Percentiles rank a stretch among this genome's conserved stretches.
Evolutionary conservation across 2,888 invertebrate genomes (phyloP).

Genomic region (Caenorhabditis wallacei): DNA sequence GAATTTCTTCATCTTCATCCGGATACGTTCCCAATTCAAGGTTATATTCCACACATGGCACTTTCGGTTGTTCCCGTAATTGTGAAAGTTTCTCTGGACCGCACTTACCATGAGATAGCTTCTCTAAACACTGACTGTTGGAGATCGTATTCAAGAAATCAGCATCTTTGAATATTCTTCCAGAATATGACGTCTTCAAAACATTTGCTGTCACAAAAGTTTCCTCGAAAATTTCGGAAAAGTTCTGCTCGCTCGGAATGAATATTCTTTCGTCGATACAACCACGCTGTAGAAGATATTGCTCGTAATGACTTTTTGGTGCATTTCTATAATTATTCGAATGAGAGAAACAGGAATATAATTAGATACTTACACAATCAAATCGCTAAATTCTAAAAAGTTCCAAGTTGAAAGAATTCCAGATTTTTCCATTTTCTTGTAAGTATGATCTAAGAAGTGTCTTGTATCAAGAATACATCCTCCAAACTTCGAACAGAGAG

Average conservation of each 20-base stretch:
- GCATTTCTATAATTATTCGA: constrained; percentile 53
- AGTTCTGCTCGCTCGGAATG: constrained; percentile 72
- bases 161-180: constrained; percentile 41
- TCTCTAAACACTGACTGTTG: constrained; percentile 48
- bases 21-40: constrained; percentile 31
- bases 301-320: constrained; percentile 88
- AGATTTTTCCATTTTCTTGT: constrained; percentile 83
- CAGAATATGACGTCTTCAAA: constrained; percentile 8
- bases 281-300: constrained; percentile 92
- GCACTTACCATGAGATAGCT: constrained; percentile 24
- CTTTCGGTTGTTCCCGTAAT: constrained; percentile 38
- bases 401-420: constrained; percentile 28
- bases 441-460: constrained; percentile 92
- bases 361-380: constrained; percentile 45
- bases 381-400: constrained; percentile 1
- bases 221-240: constrained; percentile 50
- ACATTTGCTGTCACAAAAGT: background rate
- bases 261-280: constrained; percentile 98
- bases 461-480: constrained; percentile 93
- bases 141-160: constrained; percentile 44
- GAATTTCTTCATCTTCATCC: constrained; percentile 44
- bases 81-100: constrained; percentile 18
- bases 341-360: background rate
- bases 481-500: constrained; percentile 89
- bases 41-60: constrained; percentile 38